phyloP scores from a whole-genome alignment of 2,797 vertebrate genomes.

The Chelon auratus region DNA sequence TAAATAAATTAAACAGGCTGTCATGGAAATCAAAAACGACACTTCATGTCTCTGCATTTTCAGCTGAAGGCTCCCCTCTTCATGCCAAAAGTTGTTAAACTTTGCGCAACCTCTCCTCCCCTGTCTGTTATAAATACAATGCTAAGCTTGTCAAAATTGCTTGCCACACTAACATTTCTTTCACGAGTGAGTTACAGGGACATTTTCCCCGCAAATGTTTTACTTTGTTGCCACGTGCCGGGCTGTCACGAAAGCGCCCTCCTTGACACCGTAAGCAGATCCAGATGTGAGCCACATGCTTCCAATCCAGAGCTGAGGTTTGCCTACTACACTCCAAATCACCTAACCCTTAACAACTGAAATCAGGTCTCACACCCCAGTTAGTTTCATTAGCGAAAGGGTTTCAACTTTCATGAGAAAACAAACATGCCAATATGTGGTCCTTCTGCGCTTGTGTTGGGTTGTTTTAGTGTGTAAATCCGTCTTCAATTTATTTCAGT shows the following conservation, averaged over 20 bases:
- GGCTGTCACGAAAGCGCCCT: slow-evolving; percentile 76
- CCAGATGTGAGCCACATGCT: slow-evolving; percentile 82
- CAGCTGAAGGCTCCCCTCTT: slow-evolving; percentile 28
- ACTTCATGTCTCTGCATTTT: slow-evolving; percentile 38
- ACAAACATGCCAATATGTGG: slow-evolving; percentile 45
- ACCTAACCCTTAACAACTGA: slow-evolving; percentile 60
- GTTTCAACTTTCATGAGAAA: slow-evolving; percentile 84
- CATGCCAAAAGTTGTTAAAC: slow-evolving; percentile 58
- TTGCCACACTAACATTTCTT: slow-evolving; percentile 61
- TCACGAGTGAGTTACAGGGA: slow-evolving; percentile 66
- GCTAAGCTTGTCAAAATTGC: slow-evolving; percentile 63
- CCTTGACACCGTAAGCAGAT: slow-evolving; percentile 72
- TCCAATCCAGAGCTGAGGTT: slow-evolving; percentile 71
- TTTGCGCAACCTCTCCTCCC: slow-evolving; percentile 55
- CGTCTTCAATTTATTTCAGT: neutral
- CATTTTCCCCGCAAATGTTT: slow-evolving; percentile 69
- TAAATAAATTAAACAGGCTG: slow-evolving; percentile 17
- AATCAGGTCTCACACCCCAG: slow-evolving; percentile 83
- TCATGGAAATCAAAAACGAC: slow-evolving; percentile 38
- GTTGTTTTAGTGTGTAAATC: slow-evolving; percentile 9
- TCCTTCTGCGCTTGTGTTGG: slow-evolving; percentile 4
- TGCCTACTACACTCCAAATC: slow-evolving; percentile 68
- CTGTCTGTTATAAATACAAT: slow-evolving; percentile 53
- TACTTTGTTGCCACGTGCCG: slow-evolving; percentile 79
- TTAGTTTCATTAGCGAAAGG: slow-evolving; percentile 83